These are phyloP conservation scores for Fissipunctia ypsillon DNA, from an alignment of 2,888 invertebrate species.

Conservation along the genomic window DNA sequence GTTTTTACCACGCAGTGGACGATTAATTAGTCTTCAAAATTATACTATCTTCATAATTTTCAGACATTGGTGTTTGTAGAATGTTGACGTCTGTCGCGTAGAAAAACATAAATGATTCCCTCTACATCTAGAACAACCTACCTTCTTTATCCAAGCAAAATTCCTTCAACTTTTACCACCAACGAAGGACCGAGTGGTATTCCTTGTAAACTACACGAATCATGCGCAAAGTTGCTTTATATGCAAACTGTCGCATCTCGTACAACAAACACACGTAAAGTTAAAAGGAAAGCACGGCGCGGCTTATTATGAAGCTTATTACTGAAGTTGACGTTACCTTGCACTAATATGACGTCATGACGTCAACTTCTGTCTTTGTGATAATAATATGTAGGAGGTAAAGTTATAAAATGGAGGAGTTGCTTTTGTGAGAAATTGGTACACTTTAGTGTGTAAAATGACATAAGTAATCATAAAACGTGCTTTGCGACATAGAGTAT, in stretches of 20 bases:
- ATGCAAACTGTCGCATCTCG: constrained; percentile 32
- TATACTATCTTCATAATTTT: not conserved
- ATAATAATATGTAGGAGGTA: constrained; percentile 26
- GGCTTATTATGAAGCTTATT: constrained; percentile 50
- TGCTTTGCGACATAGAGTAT: not conserved
- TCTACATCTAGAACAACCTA: not conserved
- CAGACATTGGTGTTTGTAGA: not conserved
- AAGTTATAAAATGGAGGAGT: constrained; percentile 23
- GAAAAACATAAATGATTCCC: not conserved
- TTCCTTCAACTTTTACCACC: not conserved
- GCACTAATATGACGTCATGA: constrained; percentile 46
- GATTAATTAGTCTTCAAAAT: not conserved
- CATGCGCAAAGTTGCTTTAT: constrained; percentile 15
- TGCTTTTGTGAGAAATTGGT: constrained; percentile 2
- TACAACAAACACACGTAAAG: constrained; percentile 31
- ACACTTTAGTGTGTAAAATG: constrained; percentile 6
- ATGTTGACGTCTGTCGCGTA: too few relatives aligned
- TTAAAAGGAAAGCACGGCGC: constrained; percentile 42
- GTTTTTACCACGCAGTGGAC: not conserved
- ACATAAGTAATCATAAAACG: constrained; percentile 12
- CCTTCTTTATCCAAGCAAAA: not conserved
- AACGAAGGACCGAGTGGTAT: not conserved
- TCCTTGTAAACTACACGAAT: constrained; percentile 7
- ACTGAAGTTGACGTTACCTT: constrained; percentile 56
- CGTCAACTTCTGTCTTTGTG: constrained; percentile 39